phyloP scores from a whole-genome alignment of 2,888 invertebrate species.

The Nymphalis polychloros region DNA sequence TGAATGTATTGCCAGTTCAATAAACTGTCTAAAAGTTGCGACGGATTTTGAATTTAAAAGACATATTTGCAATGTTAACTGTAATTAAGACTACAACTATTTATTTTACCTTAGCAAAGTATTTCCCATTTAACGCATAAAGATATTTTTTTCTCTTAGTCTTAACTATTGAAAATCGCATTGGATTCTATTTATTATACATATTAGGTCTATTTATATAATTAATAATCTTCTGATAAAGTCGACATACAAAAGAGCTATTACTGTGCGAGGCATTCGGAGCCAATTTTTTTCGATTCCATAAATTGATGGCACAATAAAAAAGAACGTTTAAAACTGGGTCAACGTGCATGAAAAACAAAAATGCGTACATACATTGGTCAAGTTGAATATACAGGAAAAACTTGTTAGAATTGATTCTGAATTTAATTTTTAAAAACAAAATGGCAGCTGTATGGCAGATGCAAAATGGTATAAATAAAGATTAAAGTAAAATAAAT shows the following conservation, averaged over 20 bases:
- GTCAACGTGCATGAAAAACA: constrained; percentile 31
- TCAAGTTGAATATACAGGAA: constrained; percentile 7
- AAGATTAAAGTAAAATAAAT: too few species aligned
- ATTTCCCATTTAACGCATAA: too few species aligned
- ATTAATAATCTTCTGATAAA: background rate
- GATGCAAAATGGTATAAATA: too few species aligned
- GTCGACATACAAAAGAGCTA: constrained; percentile 16
- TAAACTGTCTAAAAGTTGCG: constrained; percentile 30
- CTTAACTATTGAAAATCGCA: too few species aligned
- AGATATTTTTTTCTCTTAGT: too few species aligned
- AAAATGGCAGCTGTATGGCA: too few species aligned
- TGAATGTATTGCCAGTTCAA: constrained; percentile 38
- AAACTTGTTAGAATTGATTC: constrained; percentile 7
- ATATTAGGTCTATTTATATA: background rate
- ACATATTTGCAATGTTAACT: background rate
- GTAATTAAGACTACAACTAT: background rate
- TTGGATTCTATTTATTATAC: too few species aligned
- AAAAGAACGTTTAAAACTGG: constrained; percentile 27
- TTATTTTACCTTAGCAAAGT: too few species aligned
- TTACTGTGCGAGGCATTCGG: constrained; percentile 19
- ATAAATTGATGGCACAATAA: constrained; percentile 31
- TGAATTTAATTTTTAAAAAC: constrained; percentile 1
- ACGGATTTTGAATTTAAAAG: constrained; percentile 11
- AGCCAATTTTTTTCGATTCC: constrained; percentile 34
- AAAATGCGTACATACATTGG: constrained; percentile 28